Conservation (phyloP, 2,113 vertebrate genomes). For the Tretioscincus oriximinensis region DNA sequence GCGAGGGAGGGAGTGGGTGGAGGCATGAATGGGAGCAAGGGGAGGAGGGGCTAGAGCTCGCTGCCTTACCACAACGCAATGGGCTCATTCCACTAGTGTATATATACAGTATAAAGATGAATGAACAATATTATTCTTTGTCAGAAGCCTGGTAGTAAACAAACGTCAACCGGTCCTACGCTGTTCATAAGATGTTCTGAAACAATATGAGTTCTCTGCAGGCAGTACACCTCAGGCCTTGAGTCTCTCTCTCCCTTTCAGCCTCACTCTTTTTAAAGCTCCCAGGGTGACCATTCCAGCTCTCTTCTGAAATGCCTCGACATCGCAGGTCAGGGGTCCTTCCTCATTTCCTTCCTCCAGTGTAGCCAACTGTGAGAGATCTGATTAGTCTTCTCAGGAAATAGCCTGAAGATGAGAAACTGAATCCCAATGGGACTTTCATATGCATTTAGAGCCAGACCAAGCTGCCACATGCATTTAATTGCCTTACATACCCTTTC, state of each 20-base stretch:
- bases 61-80: too few species aligned
- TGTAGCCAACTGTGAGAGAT: not conserved
- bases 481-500: not conserved
- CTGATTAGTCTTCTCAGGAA: not conserved
- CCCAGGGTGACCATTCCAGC: not conserved
- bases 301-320: not conserved
- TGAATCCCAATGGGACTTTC: not conserved
- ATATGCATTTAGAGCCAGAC: not conserved
- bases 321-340: not conserved
- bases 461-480: not conserved
- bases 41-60: too few species aligned
- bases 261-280: not conserved
- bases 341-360: not conserved
- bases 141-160: not conserved
- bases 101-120: too few species aligned
- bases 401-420: not conserved
- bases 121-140: too few species aligned
- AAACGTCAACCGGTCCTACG: not conserved
- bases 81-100: too few species aligned
- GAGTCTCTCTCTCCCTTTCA: not conserved
- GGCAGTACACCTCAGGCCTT: not conserved
- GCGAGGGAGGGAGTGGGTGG: too few species aligned
- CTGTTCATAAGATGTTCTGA: not conserved
- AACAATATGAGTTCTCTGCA: not conserved
- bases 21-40: too few species aligned